These are phyloP conservation scores for Sorex fumeus DNA, from an alignment of 2,113 vertebrate species.

Conservation along the genomic window DNA sequence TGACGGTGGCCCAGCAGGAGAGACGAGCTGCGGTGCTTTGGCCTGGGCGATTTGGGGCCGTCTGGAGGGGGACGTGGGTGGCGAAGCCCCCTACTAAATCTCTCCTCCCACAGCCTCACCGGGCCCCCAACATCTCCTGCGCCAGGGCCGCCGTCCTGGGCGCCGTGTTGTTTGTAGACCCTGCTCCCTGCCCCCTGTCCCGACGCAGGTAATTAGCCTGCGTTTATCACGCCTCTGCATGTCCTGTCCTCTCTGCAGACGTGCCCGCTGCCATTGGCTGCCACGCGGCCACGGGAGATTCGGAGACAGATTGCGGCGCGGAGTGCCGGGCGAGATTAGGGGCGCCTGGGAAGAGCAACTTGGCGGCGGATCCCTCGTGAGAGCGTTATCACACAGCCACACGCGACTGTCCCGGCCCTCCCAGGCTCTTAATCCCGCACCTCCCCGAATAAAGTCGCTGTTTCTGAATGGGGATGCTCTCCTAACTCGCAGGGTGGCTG, in stretches of 20 bases:
- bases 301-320: conserved; percentile 99
- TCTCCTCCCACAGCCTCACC: conserved; percentile 95
- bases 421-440: conserved; percentile 99
- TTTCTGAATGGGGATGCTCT: conserved; percentile 94
- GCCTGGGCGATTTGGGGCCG: conserved; percentile 96
- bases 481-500: conserved; percentile 85
- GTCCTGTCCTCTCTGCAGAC: conserved; percentile 97
- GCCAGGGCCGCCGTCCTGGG: conserved; percentile 94
- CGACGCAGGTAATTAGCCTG: conserved; percentile 99
- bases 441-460: conserved; percentile 94
- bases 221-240: conserved; percentile 99
- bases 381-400: conserved; percentile 99
- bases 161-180: conserved; percentile 96
- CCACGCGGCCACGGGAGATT: conserved; percentile 99
- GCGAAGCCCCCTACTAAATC: conserved; percentile 95
- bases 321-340: conserved; percentile 99
- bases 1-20: conserved; percentile 93
- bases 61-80: conserved; percentile 91
- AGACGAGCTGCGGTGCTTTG: conserved; percentile 93
- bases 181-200: conserved; percentile 99
- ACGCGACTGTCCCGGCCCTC: conserved; percentile 91
- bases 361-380: conserved; percentile 99
- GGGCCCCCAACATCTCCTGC: conserved; percentile 97
- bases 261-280: conserved; percentile 96
- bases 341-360: conserved; percentile 99